Evolutionary conservation across 2,888 invertebrate species (phyloP).

Genomic region (Drosophila cognata): DNA sequence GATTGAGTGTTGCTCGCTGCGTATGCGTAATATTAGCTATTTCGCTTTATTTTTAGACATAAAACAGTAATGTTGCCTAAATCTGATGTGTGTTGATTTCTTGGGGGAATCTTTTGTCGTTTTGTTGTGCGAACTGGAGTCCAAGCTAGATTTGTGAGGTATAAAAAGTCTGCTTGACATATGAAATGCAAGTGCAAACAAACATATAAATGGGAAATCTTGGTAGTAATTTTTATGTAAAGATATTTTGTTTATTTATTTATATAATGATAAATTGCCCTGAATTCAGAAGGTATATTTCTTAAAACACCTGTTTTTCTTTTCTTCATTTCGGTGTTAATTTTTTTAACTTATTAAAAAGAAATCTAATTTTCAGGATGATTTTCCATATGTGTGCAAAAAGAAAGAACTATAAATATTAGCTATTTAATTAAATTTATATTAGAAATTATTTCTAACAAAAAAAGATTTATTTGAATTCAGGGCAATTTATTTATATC

Average conservation of each 20-base stretch:
- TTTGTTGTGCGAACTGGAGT: not conserved
- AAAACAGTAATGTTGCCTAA: constrained; percentile 41
- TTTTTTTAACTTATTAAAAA: not conserved
- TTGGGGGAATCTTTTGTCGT: constrained; percentile 4
- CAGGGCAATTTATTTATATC: not conserved
- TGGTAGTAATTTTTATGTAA: not conserved
- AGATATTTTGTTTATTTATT: too few relatives aligned
- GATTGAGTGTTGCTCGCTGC: constrained; percentile 34
- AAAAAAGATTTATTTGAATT: not conserved
- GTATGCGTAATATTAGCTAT: constrained; percentile 65
- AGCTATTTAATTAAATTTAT: not conserved
- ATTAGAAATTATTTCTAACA: too few relatives aligned
- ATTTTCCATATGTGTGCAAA: not conserved
- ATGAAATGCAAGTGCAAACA: constrained; percentile 11
- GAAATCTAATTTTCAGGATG: not conserved
- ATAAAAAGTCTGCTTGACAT: not conserved
- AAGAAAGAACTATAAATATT: not conserved
- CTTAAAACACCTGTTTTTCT: not conserved
- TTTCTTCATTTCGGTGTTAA: not conserved
- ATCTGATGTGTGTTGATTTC: constrained; percentile 29
- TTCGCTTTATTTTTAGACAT: constrained; percentile 47
- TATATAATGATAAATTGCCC: too few relatives aligned
- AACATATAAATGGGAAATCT: not conserved
- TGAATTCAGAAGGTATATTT: not conserved
- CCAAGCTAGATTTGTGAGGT: not conserved